Evolutionary conservation across 2,113 vertebrate species (phyloP).

Genomic region (Astur gentilis): DNA sequence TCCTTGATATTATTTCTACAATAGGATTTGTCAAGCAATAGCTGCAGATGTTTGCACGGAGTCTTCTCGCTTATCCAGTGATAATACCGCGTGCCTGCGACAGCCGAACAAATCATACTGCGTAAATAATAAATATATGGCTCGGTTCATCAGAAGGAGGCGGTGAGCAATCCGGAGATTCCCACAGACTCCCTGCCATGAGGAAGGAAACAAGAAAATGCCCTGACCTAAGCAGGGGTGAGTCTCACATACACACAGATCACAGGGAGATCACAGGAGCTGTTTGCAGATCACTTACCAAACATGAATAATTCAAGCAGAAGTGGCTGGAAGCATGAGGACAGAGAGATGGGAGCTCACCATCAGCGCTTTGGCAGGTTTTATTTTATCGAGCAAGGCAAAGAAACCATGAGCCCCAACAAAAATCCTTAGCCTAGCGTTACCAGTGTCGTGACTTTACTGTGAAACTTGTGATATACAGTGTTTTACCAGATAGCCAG

Average conservation of each 20-base stretch:
- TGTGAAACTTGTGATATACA: accelerated
- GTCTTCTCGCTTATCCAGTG: neutral
- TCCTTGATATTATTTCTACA: neutral
- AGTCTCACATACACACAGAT: neutral
- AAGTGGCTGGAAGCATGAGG: neutral
- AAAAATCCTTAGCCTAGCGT: neutral
- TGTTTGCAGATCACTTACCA: constrained; percentile 25
- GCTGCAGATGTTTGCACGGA: neutral
- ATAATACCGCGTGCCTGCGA: neutral
- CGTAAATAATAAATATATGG: neutral
- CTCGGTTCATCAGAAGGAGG: neutral
- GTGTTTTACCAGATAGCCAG: neutral
- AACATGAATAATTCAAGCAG: constrained; percentile 49
- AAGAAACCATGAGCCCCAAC: neutral
- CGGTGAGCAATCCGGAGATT: neutral
- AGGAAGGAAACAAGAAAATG: constrained; percentile 14
- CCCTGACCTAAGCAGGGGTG: constrained; percentile 20
- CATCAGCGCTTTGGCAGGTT: neutral
- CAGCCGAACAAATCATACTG: neutral
- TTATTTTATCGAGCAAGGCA: neutral
- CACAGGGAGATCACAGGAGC: constrained; percentile 36
- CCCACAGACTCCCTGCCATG: neutral
- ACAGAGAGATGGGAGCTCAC: neutral
- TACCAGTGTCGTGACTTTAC: neutral
- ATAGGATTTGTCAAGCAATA: neutral